Base-by-base conservation (phyloP, 2,113 vertebrate species). In the Toxotes chatareus region DNA sequence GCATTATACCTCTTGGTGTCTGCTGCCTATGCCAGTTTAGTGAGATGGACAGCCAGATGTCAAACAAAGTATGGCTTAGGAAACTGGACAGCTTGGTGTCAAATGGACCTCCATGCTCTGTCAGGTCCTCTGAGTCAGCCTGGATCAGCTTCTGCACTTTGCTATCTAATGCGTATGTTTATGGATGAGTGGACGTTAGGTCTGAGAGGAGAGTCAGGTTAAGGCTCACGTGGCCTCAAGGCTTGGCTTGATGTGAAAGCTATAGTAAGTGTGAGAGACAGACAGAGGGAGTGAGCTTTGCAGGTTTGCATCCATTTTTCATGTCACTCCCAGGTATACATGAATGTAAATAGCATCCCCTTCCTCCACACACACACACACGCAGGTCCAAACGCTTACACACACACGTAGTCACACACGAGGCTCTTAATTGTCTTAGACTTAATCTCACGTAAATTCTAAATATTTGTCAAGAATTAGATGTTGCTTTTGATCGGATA, bases 251-350 rank as follows among this genome's bases (percentile, higher is more conserved):
- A 63, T 59, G 67, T 23, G 21, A 49, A 14, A 61, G 11, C 70
- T 13, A 32, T 17, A 66, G 62, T 61, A 69, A 71, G 47, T 32
- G 65, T 59, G 67, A 83, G 74, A 31, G 66, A 75, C 36, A 60
- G 61, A 82, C 31, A 31, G 51, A 68, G 12, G 14, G 47, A 73
- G 64, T n/a, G 27, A 84, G 53, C 27, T 27, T 27, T 66, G 68
- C 46, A 76, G 40, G 61, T 84, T 84, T 83, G 49, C 83, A 84
- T 91, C 23, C 46, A 89, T 90, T 86, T 90, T 83, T 78, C 65
- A 85, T 85, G 83, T 82, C 76, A 75, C 69, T 80, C 38, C 19
- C 11, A 47, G 38, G 65, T 53, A 73, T 51, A 86, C 72, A 71
- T 55, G 40, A 65, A 82, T 62, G 51, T 83, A 60, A 13, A 53